Evolutionary conservation across 2,888 invertebrate genomes (phyloP).

Genomic region (Aleiodes testaceus): DNA sequence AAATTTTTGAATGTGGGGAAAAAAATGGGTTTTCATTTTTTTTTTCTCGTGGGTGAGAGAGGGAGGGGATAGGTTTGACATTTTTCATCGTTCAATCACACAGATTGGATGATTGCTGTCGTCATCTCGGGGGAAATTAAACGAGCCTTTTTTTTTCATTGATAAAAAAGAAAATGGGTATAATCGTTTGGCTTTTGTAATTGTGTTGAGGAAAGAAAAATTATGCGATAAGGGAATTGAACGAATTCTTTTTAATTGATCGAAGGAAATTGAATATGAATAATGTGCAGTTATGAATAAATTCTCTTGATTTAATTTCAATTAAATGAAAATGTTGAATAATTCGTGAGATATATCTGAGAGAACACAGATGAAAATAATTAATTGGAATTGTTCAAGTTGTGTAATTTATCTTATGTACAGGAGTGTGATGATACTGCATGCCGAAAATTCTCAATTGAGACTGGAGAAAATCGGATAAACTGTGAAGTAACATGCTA

Average conservation of each 20-base stretch:
- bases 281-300: too few relatives aligned
- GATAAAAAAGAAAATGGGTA: background rate
- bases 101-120: constrained; percentile 20
- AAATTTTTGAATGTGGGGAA: constrained; percentile 11
- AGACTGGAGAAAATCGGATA: too few relatives aligned
- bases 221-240: background rate
- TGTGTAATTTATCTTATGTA: too few relatives aligned
- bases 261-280: too few relatives aligned
- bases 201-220: constrained; percentile 10
- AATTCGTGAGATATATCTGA: too few relatives aligned
- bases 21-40: constrained; percentile 14
- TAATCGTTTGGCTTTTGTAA: background rate
- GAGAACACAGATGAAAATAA: too few relatives aligned
- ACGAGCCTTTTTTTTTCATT: constrained; percentile 8
- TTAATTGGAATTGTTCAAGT: too few relatives aligned
- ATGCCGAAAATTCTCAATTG: too few relatives aligned
- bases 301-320: background rate
- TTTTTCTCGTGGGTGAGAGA: background rate
- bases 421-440: too few relatives aligned
- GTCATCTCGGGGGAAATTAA: constrained; percentile 32
- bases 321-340: too few relatives aligned
- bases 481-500: too few relatives aligned
- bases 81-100: constrained; percentile 28
- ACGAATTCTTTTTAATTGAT: background rate
- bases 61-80: background rate